These are phyloP conservation scores for Leptoteleia sp. DNA, from an alignment of 1,140 invertebrate species.

Conservation along the genomic window DNA sequence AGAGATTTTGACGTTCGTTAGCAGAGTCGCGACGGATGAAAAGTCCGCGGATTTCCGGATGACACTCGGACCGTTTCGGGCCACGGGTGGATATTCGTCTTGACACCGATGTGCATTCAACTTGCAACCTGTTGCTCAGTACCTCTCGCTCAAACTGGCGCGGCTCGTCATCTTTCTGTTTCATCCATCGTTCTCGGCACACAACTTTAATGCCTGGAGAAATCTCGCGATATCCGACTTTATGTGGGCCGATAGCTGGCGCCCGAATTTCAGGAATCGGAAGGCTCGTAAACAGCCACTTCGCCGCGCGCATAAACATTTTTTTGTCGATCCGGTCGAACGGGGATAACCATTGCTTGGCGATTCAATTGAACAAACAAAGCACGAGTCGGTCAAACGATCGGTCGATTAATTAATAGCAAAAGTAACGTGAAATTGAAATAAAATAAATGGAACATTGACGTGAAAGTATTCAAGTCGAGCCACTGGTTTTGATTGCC, in stretches of 20 bases:
- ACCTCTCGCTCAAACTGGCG: constrained; percentile 70
- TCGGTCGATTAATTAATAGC: not conserved
- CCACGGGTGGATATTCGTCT: constrained; percentile 65
- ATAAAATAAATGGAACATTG: constrained; percentile 7
- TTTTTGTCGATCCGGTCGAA: not conserved
- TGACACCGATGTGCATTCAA: constrained; percentile 78
- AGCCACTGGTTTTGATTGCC: constrained; percentile 9
- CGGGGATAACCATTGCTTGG: not conserved
- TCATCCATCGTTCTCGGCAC: constrained; percentile 17
- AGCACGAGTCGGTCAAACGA: not conserved
- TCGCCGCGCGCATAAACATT: not conserved
- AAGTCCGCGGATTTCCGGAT: constrained; percentile 52
- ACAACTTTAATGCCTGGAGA: constrained; percentile 22
- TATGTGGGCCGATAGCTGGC: constrained; percentile 3
- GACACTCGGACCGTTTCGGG: constrained; percentile 68
- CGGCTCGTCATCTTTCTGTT: constrained; percentile 48
- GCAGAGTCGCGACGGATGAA: constrained; percentile 47
- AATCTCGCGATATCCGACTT: constrained; percentile 23
- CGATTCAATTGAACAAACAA: not conserved
- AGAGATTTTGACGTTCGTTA: too few species aligned
- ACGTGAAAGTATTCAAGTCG: not conserved
- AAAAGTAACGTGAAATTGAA: not conserved
- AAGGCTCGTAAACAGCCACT: not conserved
- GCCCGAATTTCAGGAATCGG: constrained; percentile 1
- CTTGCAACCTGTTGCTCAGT: constrained; percentile 80